These are phyloP conservation scores for Chaenogobius annularis DNA, from an alignment of 2,113 vertebrate genomes.

Conservation along the genomic window DNA sequence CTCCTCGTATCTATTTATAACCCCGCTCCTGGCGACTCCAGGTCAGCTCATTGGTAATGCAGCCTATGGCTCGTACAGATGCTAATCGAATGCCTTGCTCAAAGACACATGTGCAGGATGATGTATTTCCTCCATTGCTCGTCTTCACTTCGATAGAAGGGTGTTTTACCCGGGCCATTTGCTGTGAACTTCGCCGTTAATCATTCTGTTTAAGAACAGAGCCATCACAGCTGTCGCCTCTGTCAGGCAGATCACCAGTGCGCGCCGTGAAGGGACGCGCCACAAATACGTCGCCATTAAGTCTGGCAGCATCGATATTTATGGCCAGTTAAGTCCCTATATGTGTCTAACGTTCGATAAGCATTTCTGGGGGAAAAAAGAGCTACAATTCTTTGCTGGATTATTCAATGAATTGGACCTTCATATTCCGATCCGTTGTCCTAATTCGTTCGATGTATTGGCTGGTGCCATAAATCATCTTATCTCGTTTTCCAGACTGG, in stretches of 20 bases:
- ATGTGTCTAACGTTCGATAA: neutral
- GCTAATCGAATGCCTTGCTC: constrained; percentile 53
- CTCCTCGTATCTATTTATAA: neutral
- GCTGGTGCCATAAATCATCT: neutral
- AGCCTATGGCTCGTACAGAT: constrained; percentile 1
- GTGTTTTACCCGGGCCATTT: constrained; percentile 65
- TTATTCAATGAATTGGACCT: neutral
- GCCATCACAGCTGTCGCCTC: constrained; percentile 68
- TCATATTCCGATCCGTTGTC: neutral
- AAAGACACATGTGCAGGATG: constrained; percentile 42
- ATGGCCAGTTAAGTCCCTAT: neutral
- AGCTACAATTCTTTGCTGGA: neutral
- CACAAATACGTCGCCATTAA: constrained; percentile 32
- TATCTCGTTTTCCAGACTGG: neutral
- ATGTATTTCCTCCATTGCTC: constrained; percentile 9
- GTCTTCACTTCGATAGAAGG: constrained; percentile 59
- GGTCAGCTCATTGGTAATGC: constrained; percentile 18
- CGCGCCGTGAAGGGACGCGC: constrained; percentile 27
- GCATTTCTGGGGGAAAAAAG: neutral
- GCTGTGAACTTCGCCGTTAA: constrained; percentile 70
- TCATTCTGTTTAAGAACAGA: constrained; percentile 76
- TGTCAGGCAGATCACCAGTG: constrained; percentile 58
- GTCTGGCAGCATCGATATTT: constrained; percentile 12
- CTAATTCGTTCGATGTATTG: neutral
- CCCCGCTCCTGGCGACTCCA: constrained; percentile 8